These are phyloP conservation scores for Porites divaricata DNA, from an alignment of 92 coral and sea anemone species.

Conservation along the genomic window DNA sequence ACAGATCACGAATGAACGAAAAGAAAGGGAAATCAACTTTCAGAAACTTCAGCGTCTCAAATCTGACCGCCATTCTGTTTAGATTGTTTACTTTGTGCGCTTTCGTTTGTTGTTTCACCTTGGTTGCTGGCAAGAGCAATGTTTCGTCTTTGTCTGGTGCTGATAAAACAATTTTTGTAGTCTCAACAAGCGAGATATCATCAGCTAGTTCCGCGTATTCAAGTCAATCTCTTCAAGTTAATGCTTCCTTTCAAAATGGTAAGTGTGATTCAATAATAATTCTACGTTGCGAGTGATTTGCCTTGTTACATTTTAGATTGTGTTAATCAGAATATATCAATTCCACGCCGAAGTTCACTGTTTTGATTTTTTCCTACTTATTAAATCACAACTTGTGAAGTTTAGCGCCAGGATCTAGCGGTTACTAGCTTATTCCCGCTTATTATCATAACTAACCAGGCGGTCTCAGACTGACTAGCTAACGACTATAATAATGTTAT, in stretches of 20 bases:
- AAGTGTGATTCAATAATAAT: neutral
- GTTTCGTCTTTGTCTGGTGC: neutral
- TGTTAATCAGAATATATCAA: neutral
- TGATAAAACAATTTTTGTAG: neutral
- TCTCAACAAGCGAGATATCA: neutral
- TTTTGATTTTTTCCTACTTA: neutral
- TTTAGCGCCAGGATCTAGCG: no score
- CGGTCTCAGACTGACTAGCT: neutral
- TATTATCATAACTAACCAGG: neutral
- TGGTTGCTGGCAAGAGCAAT: conserved; percentile 27
- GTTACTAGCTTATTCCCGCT: no score
- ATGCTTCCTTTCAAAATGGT: conserved; percentile 25
- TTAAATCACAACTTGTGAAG: no score
- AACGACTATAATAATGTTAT: neutral
- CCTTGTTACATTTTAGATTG: no score
- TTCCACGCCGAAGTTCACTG: neutral
- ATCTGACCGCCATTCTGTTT: conserved; percentile 21
- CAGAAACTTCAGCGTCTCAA: conserved; percentile 16
- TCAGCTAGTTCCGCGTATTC: conserved; percentile 13
- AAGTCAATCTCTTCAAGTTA: conserved; percentile 11
- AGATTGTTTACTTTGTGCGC: conserved; percentile 37
- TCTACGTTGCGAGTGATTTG: neutral
- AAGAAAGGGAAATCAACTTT: conserved; percentile 27
- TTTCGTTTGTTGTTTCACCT: conserved; percentile 25
- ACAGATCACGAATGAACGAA: conserved; percentile 19